Base-by-base conservation (phyloP, 2,888 invertebrate genomes). In the Lordiphosa fenestrarum region DNA sequence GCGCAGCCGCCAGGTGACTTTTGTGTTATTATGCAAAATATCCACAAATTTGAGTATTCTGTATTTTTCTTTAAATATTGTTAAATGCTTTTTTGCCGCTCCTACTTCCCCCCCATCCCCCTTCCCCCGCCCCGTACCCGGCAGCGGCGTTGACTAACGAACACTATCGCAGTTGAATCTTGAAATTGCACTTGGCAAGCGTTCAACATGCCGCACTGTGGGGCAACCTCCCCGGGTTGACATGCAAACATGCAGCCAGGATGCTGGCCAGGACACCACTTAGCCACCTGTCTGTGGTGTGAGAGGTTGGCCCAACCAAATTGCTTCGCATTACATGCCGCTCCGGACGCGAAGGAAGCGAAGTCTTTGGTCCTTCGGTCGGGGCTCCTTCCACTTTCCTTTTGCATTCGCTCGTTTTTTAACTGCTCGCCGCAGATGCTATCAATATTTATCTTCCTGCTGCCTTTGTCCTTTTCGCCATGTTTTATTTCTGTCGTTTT, bases 371-470 rank as follows among this genome's bases (percentile, higher is more conserved):
- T 25, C 47, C 44, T 19, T 42, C 25, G 6, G 25, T 6, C 6
- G 25, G 2, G 6, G 25, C 25, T 25, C 39, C 36, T 39, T 60
- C 66, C 62, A 69, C 39, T 23, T 39, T 60, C 66, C 62, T 71
- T 78, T 74, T 68, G 53, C 13, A 6, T 13, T 13, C 7, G 55
- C 57, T 61, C 60, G 61, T 65, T 81, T 69, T 62, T 72, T 71
- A 72, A 73, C 72, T 69, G 68, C 66, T 66, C 61, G 66, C 78
- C 75, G 58, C 83, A 74, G 73, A 73, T 71, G 82, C 74, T 75
- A 84, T 75, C 83, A 83, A 77, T 83, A 83, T 83, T 75, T 76
- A 80, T 82, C 73, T 73, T 75, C 71, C 64, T 68, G 55, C 54
- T 33, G 33, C 25, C 21, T n/a, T 30, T 66, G 25, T 38, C 46